Evolutionary conservation across 2,797 vertebrate species (phyloP), one percentile per base, ranked within the genome.

Genomic region (Diglossa cyanea): DNA sequence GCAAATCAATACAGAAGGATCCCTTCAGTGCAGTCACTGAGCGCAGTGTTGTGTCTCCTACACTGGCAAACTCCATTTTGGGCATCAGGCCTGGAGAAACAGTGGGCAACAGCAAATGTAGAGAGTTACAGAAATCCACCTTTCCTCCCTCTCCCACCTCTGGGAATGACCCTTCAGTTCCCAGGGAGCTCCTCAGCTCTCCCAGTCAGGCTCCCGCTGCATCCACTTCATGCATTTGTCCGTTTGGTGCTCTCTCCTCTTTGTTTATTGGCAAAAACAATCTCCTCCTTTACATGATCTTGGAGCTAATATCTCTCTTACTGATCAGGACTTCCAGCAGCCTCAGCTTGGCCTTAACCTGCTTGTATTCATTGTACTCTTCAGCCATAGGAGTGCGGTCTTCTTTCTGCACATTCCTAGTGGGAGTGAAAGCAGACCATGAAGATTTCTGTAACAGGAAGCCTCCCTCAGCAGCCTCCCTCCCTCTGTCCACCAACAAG

Each of bases 251-350:
- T 44, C 67, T 47, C 88, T 40, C 14, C 75, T 88, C 76, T 37
- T 89, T 61, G 71, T 88, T 92, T 62, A 92, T 15, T 60, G 73
- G 82, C 68, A 84, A 86, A 66, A 80, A 10, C 58, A 33, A 79
- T 82, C 61, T 65, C 28, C 66, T 86, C 57, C 58, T 77, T 97
- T 94, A 98, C 97, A 98, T 93, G 89, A 97, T 94, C 94, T 97
- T 98, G 91, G 98, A 96, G 5, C 98, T 97, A 35, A 90, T 96
- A 97, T 99, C 99, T 98, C 99, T 98, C 97, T 99, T 99, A 98
- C 98, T 99, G 98, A 99, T 99, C 83, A 99, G 98, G 77, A 99
- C 99, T 91, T 99, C 99, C 97, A 99, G 97, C 53, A 99, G 98
- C 94, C 98, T 97, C 83, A 99, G 97, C 90, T 99, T 99, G 61